Base-by-base conservation (phyloP, 2,797 vertebrate species). In the Vultur gryphus region DNA sequence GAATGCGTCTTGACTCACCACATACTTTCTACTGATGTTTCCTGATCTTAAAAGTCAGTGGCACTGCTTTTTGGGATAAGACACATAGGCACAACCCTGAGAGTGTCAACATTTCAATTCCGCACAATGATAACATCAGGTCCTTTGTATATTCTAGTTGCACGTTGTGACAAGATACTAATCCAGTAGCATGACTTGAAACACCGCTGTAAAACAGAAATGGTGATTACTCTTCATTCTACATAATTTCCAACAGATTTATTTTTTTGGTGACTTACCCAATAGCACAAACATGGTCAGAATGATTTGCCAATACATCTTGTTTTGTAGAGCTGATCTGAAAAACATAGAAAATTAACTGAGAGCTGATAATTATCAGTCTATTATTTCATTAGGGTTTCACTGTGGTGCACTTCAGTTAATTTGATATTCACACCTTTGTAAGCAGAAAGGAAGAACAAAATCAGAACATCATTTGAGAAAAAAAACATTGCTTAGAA, bases 231-330 rank as follows among this genome's bases (percentile, higher is more conserved):
- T n/a, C 29, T 65, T 69, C 35, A 19, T 51, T 51, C 59, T 31
- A 28, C 8, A 10, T 7, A 4, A 59, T 31, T 77, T 35, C 33
- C 35, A 62, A 15, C 17, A n/a, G 15, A 58, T 7, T n/a, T 35
- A 1, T 6, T 84, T 41, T 69, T 72, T 37, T 43, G 69, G 54
- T 35, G 57, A 97, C 98, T 98, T 97, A 98, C 98, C 98, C 91
- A 96, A 92, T 0, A 97, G 92, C 65, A 98, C 89, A 58, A 97
- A 72, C 13, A 55, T 2, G 39, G 89, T 43, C 79, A 69, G 94
- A 89, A 96, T 37, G 62, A 93, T 97, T 58, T 84, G 89, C 95
- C 48, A 95, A n/a, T 13, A 82, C 98, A 98, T 98, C 96, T 95
- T 97, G 93, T 76, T 97, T 85, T 80, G 66, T 76, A 72, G 73